A percentile compares a stretch with the other conserved stretches of the same genome.
phyloP scores from a whole-genome alignment of 2,888 invertebrate genomes.

The Synanthedon tipuliformis region DNA sequence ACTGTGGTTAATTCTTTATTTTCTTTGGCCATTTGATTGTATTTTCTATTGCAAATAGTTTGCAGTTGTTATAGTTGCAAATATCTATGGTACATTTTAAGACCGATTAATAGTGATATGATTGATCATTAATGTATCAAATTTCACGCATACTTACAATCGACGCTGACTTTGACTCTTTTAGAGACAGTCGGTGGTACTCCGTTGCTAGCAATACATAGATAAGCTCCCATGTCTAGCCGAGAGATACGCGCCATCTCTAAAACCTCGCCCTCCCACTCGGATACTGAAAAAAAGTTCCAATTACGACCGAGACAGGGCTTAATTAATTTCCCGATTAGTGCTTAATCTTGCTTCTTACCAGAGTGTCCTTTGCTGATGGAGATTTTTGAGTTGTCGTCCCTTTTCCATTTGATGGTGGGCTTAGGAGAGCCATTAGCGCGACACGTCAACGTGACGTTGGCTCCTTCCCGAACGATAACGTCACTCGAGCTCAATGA shows the following conservation, averaged over 20 bases:
- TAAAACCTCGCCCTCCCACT: slow-evolving; percentile 87
- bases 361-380: slow-evolving; percentile 86
- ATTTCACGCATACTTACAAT: slow-evolving; percentile 75
- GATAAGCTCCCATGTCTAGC: slow-evolving; percentile 90
- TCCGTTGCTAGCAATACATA: slow-evolving; percentile 92
- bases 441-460: slow-evolving; percentile 89
- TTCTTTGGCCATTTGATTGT: too few species aligned
- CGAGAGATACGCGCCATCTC: slow-evolving; percentile 88
- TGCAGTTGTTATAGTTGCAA: too few species aligned
- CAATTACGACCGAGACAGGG: slow-evolving; percentile 8
- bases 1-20: too few species aligned
- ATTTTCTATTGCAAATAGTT: too few species aligned
- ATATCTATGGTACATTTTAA: too few species aligned
- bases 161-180: slow-evolving; percentile 92
- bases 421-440: slow-evolving; percentile 91
- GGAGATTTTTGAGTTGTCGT: slow-evolving; percentile 87
- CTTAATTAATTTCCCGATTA: slow-evolving; percentile 8
- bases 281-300: slow-evolving; percentile 71
- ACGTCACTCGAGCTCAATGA: slow-evolving; percentile 91
- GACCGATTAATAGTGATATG: too few species aligned
- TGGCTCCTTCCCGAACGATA: slow-evolving; percentile 89
- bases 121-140: too few species aligned
- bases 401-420: slow-evolving; percentile 91
- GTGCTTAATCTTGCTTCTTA: slow-evolving; percentile 39
- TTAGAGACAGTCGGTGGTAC: slow-evolving; percentile 92